Conservation (phyloP, 2,797 vertebrate species). For the Thunnus albacares region DNA sequence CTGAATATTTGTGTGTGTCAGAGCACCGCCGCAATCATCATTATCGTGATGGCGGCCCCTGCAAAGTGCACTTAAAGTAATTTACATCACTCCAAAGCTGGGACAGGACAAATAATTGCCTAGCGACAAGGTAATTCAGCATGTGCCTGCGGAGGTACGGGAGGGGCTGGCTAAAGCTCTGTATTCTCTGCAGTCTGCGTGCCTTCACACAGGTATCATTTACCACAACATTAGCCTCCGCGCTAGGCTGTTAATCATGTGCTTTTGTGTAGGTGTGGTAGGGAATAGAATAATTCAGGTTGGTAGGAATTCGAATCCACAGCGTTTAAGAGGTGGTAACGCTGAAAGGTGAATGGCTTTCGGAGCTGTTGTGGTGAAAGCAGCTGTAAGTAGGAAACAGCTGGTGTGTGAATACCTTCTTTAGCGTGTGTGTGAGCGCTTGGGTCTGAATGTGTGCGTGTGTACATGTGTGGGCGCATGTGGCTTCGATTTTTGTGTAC, state of each 20-base stretch:
- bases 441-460: neutral
- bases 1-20: conserved; percentile 80
- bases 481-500: conserved; percentile 51
- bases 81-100: conserved; percentile 86
- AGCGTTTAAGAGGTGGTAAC: conserved; percentile 9
- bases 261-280: conserved; percentile 64
- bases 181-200: conserved; percentile 63
- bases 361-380: conserved; percentile 17
- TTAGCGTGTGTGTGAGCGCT: neutral
- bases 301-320: conserved; percentile 25
- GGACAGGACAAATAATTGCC: conserved; percentile 88
- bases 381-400: conserved; percentile 54
- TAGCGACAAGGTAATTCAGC: conserved; percentile 82
- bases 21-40: conserved; percentile 80
- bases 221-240: conserved; percentile 71
- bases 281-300: conserved; percentile 39
- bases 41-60: conserved; percentile 82
- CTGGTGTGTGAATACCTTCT: conserved; percentile 14
- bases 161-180: conserved; percentile 38
- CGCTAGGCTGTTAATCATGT: conserved; percentile 69
- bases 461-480: conserved; percentile 8
- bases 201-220: conserved; percentile 79
- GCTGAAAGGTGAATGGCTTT: conserved; percentile 26
- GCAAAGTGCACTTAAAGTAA: conserved; percentile 89
- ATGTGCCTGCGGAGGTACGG: conserved; percentile 54